phyloP scores from a whole-genome alignment of 37 sponge, comb jelly and placozoan species.

The Diacarnus erythraeanus region DNA sequence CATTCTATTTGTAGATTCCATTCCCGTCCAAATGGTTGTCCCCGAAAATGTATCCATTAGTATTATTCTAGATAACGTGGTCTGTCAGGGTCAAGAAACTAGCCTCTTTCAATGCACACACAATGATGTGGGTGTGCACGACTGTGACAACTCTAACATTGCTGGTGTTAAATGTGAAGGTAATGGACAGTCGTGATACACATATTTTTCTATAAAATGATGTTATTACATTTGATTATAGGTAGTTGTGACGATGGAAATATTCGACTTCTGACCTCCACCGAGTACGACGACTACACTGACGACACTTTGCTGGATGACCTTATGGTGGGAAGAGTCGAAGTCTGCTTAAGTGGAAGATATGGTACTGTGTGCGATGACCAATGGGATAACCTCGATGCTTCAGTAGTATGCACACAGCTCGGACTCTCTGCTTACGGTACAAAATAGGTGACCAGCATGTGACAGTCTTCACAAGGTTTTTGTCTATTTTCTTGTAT shows the following conservation, averaged over 20 bases:
- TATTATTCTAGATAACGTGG: constrained; percentile 4
- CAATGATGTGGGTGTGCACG: neutral
- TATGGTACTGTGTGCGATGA: constrained; percentile 22
- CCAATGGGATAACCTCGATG: constrained; percentile 37
- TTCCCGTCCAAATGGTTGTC: neutral
- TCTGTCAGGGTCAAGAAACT: neutral
- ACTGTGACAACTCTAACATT: neutral
- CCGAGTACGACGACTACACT: neutral
- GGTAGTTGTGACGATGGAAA: constrained; percentile 9
- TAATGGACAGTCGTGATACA: neutral
- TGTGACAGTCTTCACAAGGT: no score
- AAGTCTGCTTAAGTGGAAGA: constrained; percentile 13
- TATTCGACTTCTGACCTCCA: constrained; percentile 4
- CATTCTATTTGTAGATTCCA: neutral
- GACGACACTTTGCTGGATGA: neutral
- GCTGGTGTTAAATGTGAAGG: constrained; percentile 20
- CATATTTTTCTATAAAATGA: neutral
- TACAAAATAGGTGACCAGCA: no score
- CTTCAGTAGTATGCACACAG: constrained; percentile 39
- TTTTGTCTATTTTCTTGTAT: neutral
- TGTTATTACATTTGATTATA: neutral
- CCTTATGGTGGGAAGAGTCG: neutral
- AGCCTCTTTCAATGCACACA: neutral
- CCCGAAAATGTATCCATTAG: neutral
- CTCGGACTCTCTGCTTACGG: constrained; percentile 38